phyloP scores from a whole-genome alignment of 2,888 invertebrate genomes.

The Melolontha melolontha region DNA sequence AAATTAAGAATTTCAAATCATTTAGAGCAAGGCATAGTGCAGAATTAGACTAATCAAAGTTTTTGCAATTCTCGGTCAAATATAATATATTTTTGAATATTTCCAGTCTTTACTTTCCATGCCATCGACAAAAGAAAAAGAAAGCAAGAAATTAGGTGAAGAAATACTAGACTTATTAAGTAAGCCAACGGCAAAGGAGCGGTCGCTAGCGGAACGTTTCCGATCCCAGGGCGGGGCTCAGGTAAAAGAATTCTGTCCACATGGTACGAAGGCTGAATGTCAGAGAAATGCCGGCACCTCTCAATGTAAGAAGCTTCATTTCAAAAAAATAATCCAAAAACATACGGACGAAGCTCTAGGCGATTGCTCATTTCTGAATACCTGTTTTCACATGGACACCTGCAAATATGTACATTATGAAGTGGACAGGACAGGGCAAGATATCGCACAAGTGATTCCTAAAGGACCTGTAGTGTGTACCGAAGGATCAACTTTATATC shows the following conservation, averaged over 20 bases:
- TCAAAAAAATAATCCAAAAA: constrained; percentile 94
- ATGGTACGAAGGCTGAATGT: constrained; percentile 94
- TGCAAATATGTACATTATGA: constrained; percentile 99
- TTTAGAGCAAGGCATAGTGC: no score
- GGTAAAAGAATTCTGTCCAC: constrained; percentile 96
- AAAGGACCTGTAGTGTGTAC: constrained; percentile 56
- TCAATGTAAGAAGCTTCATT: constrained; percentile 91
- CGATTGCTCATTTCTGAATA: constrained; percentile 97
- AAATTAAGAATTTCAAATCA: no score
- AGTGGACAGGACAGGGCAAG: constrained; percentile 81
- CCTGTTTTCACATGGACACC: constrained; percentile 99
- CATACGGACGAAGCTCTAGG: constrained; percentile 96
- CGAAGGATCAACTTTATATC: constrained; percentile 78
- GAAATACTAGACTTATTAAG: constrained; percentile 94
- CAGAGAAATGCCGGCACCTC: constrained; percentile 66
- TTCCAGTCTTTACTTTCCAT: constrained; percentile 84
- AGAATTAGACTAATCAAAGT: not conserved
- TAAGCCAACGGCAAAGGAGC: constrained; percentile 96
- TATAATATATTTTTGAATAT: constrained; percentile 37
- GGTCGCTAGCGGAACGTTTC: constrained; percentile 94
- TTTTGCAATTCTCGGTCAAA: not conserved
- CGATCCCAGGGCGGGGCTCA: constrained; percentile 94
- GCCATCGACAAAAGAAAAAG: constrained; percentile 95
- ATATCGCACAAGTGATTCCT: constrained; percentile 55
- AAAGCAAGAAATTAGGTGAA: constrained; percentile 94